Conservation (phyloP, 2,888 invertebrate genomes). For the Limnephilus marmoratus region DNA sequence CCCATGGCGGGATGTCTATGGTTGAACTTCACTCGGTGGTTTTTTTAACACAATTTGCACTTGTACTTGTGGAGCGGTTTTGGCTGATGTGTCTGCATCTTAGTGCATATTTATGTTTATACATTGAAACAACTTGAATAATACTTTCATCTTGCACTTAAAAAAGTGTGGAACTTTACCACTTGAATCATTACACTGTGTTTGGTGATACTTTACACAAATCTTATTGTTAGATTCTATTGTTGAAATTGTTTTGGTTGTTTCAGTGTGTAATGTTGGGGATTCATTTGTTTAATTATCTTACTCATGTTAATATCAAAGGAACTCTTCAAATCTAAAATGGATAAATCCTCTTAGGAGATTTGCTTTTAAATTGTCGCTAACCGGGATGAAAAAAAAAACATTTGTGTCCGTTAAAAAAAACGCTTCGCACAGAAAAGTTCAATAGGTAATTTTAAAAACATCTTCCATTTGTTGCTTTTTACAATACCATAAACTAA, state of each 20-base stretch:
- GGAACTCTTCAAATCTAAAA: slow-evolving; percentile 2
- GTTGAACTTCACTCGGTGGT: slow-evolving; percentile 62
- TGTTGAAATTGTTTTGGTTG: not conserved
- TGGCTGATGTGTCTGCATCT: slow-evolving; percentile 76
- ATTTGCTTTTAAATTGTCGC: slow-evolving; percentile 14
- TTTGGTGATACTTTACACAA: too few relatives aligned
- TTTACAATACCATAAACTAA: slow-evolving; percentile 28
- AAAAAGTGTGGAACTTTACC: not conserved
- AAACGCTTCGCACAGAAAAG: not conserved
- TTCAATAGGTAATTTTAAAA: not conserved
- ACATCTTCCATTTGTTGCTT: not conserved
- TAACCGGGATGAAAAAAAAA: slow-evolving; percentile 36
- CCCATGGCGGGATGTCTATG: not conserved
- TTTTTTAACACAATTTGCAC: slow-evolving; percentile 62
- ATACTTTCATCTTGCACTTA: too few relatives aligned
- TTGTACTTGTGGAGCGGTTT: slow-evolving; percentile 60
- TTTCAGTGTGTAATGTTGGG: slow-evolving; percentile 25
- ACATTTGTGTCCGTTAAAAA: slow-evolving; percentile 7
- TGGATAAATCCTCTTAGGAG: not conserved
- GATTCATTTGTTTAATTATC: slow-evolving; percentile 7
- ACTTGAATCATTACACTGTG: not conserved
- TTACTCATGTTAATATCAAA: not conserved
- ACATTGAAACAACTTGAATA: not conserved
- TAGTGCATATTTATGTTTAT: slow-evolving; percentile 72
- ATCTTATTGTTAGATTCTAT: not conserved